Evolutionary conservation across 2,888 invertebrate genomes (phyloP).

Genomic region (Clanis bilineata): DNA sequence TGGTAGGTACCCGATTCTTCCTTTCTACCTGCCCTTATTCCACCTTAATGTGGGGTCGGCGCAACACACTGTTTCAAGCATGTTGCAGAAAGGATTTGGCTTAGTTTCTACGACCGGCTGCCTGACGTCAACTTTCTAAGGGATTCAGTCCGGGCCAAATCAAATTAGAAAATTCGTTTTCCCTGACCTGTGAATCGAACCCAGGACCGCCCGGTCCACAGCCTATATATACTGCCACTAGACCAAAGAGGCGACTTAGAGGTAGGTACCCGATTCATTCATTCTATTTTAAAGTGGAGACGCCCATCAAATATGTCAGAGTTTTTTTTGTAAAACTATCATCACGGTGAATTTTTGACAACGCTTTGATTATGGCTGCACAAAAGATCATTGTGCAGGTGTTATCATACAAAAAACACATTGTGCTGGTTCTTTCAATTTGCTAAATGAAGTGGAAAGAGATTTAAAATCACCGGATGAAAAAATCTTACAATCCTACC

Average conservation of each 20-base stretch:
- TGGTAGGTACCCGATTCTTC: no score
- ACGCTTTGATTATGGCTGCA: slow-evolving; percentile 24
- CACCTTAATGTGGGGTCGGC: no score
- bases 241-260: background rate
- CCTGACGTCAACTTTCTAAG: no score
- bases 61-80: no score
- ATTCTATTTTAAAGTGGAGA: background rate
- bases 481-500: background rate
- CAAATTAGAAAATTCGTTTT: no score
- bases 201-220: no score
- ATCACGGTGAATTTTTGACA: slow-evolving; percentile 26
- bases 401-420: slow-evolving; percentile 5
- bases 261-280: background rate
- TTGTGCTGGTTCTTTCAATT: slow-evolving; percentile 8
- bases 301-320: background rate
- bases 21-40: no score
- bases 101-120: no score
- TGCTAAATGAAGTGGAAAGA: slow-evolving; percentile 9
- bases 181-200: no score
- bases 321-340: slow-evolving; percentile 15
- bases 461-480: background rate
- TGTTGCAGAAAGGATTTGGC: no score
- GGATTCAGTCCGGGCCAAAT: no score
- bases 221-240: no score
- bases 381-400: slow-evolving; percentile 16